Evolutionary conservation across 1,140 invertebrate genomes (phyloP).

Genomic region (Vollenhovia emeryi): DNA sequence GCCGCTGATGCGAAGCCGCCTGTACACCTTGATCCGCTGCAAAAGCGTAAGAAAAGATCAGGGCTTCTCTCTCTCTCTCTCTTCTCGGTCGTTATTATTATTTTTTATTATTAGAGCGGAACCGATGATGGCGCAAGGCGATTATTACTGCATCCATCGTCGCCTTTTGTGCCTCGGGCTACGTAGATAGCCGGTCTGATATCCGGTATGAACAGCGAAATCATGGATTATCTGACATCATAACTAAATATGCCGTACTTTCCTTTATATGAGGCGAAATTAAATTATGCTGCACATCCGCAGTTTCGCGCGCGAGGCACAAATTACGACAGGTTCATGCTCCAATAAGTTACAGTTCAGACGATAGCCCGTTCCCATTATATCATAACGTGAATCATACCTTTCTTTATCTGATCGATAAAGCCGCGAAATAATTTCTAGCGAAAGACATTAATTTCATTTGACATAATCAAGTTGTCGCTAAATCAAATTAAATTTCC

Average conservation of each 20-base stretch:
- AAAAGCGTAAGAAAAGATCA: slow-evolving; percentile 51
- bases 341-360: slow-evolving; percentile 47
- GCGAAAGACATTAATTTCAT: not conserved
- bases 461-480: not conserved
- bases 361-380: not conserved
- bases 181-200: slow-evolving; percentile 24
- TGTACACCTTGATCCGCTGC: slow-evolving; percentile 87
- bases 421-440: not conserved
- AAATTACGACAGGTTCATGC: slow-evolving; percentile 25
- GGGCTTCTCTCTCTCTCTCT: not conserved
- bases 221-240: slow-evolving; percentile 34
- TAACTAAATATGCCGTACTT: slow-evolving; percentile 36
- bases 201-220: slow-evolving; percentile 43
- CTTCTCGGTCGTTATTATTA: slow-evolving; percentile 44
- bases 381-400: not conserved
- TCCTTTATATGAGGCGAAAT: slow-evolving; percentile 42
- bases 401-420: not conserved
- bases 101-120: slow-evolving; percentile 58
- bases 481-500: not conserved
- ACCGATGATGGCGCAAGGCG: slow-evolving; percentile 47
- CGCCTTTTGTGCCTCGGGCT: slow-evolving; percentile 17
- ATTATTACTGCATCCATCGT: slow-evolving; percentile 40
- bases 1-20: slow-evolving; percentile 94
- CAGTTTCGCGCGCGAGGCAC: not conserved
- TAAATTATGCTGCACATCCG: slow-evolving; percentile 40